These are phyloP conservation scores for Phaethon lepturus DNA, from an alignment of 2,113 vertebrate genomes.

Conservation along the genomic window DNA sequence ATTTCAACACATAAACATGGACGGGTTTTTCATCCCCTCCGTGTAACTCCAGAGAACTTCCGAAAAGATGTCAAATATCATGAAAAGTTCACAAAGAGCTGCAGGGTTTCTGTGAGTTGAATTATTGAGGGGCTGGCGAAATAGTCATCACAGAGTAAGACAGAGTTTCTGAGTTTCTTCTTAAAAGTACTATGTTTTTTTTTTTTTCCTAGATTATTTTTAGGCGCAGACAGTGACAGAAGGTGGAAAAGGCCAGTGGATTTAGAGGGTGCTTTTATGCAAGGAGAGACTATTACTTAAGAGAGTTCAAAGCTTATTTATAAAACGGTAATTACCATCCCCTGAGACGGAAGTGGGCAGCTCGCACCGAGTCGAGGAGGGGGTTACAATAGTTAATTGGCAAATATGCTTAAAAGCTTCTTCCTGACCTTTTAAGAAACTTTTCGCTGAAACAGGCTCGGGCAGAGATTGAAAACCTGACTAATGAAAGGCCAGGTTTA, in stretches of 20 bases:
- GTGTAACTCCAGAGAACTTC: not conserved
- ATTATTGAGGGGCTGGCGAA: not conserved
- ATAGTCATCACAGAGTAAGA: not conserved
- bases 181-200: not conserved
- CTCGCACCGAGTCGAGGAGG: not conserved
- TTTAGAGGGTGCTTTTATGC: constrained; percentile 36
- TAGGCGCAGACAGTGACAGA: not conserved
- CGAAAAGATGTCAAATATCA: not conserved
- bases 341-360: not conserved
- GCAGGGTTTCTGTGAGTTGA: not conserved
- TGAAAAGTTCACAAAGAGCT: not conserved
- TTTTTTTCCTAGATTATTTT: not conserved
- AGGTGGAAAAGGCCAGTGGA: constrained; percentile 35
- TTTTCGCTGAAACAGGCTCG: not conserved
- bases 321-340: constrained; percentile 50
- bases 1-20: not conserved
- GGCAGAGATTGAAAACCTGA: constrained; percentile 27
- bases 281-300: constrained; percentile 42
- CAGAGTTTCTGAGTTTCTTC: not conserved
- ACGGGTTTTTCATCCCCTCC: not conserved
- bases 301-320: constrained; percentile 57
- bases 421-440: constrained; percentile 43
- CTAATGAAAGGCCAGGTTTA: constrained; percentile 43
- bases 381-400: constrained; percentile 14
- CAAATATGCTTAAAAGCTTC: constrained; percentile 51